Evolutionary conservation across 2,113 vertebrate genomes (phyloP).

Genomic region (Zosterops pallidus): DNA sequence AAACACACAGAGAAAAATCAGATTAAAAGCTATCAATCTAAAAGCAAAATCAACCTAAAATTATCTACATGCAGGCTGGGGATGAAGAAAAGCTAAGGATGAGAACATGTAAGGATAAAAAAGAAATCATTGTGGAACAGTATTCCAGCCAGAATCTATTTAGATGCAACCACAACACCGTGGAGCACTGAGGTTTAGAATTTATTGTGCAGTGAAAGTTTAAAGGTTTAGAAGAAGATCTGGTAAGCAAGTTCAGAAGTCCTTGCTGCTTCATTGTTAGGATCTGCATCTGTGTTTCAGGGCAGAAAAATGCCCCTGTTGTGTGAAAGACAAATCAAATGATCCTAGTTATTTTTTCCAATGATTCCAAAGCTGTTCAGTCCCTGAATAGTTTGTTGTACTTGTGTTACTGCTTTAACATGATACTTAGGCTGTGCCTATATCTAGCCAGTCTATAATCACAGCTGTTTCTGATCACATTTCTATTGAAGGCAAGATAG

Average conservation of each 20-base stretch:
- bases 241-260: neutral
- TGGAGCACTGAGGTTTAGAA: neutral
- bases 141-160: neutral
- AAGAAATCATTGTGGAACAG: neutral
- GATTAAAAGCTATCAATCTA: neutral
- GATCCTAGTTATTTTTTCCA: neutral
- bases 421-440: neutral
- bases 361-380: neutral
- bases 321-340: neutral
- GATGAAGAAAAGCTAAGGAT: neutral
- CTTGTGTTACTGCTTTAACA: neutral
- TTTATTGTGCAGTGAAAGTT: neutral
- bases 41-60: neutral
- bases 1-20: neutral
- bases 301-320: neutral
- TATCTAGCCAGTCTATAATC: neutral
- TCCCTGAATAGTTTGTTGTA: neutral
- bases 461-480: neutral
- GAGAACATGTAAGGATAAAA: neutral
- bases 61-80: neutral
- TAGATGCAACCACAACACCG: neutral
- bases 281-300: neutral
- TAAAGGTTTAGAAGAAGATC: neutral
- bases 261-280: neutral
- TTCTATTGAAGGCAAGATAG: neutral